Base-by-base conservation (phyloP, 2,888 invertebrate species). In the Amphiduros pacificus region DNA sequence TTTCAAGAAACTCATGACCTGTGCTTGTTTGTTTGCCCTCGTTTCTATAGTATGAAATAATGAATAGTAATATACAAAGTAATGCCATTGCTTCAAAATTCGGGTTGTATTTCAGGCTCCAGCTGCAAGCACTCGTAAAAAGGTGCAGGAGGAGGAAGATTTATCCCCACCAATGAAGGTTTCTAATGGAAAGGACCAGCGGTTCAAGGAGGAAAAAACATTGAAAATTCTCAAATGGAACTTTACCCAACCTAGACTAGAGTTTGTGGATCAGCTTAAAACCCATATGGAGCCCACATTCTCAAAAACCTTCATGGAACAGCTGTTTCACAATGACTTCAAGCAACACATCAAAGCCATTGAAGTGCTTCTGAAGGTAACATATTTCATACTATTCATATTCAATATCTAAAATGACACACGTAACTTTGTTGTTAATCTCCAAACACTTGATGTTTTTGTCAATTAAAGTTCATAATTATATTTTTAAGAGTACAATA, bases 321-420 rank as follows among this genome's bases (percentile, higher is more conserved):
- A 94, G 76, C 92, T 98, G 90, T 98, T 97, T 81, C 94, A 97
- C 81, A 87, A 88, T 64, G 98, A 99, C 84, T 99, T 86, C 82
- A 94, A 94, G 78, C 92, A 90, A 82, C 98, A 98, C 79, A 87
- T 97, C 53, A 96, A 94, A 86, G 97, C 96, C 11, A 91, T 98
- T 66, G 97, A 98, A 82, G 86, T 90, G 0, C 85, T 99, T 54
- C 70, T 72, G 5, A 76, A 75, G 73, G 81, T 81, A 55, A 53
- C n/a, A n/a, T n/a, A n/a, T n/a, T n/a, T n/a, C n/a, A n/a, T n/a
- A n/a, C n/a, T n/a, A n/a, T n/a, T n/a, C n/a, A n/a, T n/a, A n/a
- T n/a, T n/a, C n/a, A n/a, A n/a, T n/a, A n/a, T n/a, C n/a, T n/a
- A n/a, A n/a, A n/a, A n/a, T n/a, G n/a, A n/a, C n/a, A n/a, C n/a